These are phyloP conservation scores for Sturnus vulgaris DNA, from an alignment of 2,113 vertebrate genomes.

Conservation along the genomic window DNA sequence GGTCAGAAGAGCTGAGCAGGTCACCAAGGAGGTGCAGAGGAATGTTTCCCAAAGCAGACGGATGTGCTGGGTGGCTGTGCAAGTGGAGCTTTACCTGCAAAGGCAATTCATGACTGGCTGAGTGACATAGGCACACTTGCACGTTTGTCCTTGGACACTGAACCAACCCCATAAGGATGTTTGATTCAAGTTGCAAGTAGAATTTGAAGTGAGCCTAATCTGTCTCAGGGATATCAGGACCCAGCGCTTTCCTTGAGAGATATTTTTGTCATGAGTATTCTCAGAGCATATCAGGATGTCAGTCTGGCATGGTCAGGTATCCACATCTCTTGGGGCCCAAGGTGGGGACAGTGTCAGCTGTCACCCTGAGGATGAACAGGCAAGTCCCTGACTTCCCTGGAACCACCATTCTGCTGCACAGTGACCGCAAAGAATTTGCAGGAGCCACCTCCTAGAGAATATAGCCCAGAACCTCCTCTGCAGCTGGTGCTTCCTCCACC, in stretches of 20 bases:
- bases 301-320: background rate
- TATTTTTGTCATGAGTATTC: background rate
- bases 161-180: background rate
- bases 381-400: accelerated
- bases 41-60: background rate
- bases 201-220: background rate
- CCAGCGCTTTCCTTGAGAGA: accelerated
- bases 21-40: background rate
- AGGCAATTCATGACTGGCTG: accelerated
- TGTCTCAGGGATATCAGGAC: background rate
- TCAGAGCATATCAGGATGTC: background rate
- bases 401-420: background rate
- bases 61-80: background rate
- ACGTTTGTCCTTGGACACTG: accelerated
- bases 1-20: background rate
- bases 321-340: background rate
- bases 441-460: background rate
- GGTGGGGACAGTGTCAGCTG: background rate
- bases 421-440: background rate
- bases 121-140: background rate
- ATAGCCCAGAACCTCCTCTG: background rate
- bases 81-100: background rate
- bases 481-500: background rate
- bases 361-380: background rate
- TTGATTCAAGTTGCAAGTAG: background rate